These are phyloP conservation scores for Damaliscus lunatus DNA, from an alignment of 2,113 vertebrate species.

Conservation along the genomic window DNA sequence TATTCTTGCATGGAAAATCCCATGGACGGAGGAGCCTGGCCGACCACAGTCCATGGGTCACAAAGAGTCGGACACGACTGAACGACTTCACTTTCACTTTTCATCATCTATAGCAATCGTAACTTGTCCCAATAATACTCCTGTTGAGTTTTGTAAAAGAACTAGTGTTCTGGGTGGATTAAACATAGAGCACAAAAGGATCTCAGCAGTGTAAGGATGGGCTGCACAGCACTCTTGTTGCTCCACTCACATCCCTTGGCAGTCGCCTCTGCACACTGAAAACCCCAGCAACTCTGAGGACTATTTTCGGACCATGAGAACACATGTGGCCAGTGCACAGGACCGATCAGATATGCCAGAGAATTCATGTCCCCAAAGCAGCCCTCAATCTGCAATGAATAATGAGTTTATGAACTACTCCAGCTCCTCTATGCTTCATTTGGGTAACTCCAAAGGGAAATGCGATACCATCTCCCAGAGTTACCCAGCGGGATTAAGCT, in stretches of 20 bases:
- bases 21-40: accelerated
- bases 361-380: not conserved
- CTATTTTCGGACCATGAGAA: not conserved
- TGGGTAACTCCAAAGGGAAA: not conserved
- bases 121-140: not conserved
- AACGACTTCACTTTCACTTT: not conserved
- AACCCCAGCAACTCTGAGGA: not conserved
- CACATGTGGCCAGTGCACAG: not conserved
- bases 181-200: not conserved
- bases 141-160: not conserved
- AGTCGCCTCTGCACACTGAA: not conserved
- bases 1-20: not conserved
- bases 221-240: not conserved
- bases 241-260: not conserved
- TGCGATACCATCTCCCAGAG: not conserved
- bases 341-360: not conserved
- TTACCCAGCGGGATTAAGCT: not conserved
- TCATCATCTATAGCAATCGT: not conserved
- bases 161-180: not conserved
- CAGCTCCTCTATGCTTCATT: not conserved
- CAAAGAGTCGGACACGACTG: not conserved
- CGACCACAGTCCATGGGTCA: not conserved
- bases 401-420: not conserved
- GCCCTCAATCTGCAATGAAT: not conserved
- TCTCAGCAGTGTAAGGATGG: not conserved